Evolutionary conservation across 2,888 invertebrate genomes (phyloP).

Genomic region (Heteromyza rotundicornis): DNA sequence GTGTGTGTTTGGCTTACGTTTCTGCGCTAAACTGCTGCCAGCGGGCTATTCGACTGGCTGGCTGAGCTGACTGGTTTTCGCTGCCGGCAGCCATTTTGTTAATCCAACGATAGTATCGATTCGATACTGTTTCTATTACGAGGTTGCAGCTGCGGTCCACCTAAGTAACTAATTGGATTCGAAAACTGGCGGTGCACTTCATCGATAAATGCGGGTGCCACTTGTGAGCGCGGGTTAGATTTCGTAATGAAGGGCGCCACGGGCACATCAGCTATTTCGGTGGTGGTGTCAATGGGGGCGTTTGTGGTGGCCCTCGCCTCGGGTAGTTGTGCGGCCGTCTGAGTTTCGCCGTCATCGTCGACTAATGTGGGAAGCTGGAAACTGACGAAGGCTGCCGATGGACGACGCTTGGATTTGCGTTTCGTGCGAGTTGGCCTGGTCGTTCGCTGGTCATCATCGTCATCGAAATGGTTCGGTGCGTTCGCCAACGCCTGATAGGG

Average conservation of each 20-base stretch:
- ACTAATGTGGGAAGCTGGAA: slow-evolving; percentile 9
- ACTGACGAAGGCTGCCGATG: neutral
- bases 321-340: too few species aligned
- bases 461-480: neutral
- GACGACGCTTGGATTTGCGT: neutral
- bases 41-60: too few species aligned
- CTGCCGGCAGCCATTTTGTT: too few species aligned
- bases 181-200: slow-evolving; percentile 64
- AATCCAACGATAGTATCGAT: slow-evolving; percentile 74
- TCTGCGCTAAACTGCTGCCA: too few species aligned
- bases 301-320: neutral
- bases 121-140: slow-evolving; percentile 69
- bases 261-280: slow-evolving; percentile 38
- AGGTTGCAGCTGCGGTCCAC: slow-evolving; percentile 67
- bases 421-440: neutral
- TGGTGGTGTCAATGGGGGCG: slow-evolving; percentile 13
- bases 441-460: too few species aligned
- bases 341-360: slow-evolving; percentile 1
- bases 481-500: slow-evolving; percentile 5
- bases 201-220: slow-evolving; percentile 66
- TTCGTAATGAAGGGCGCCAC: slow-evolving; percentile 43
- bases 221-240: slow-evolving; percentile 27
- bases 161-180: slow-evolving; percentile 75
- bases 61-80: too few species aligned
- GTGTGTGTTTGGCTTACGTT: too few species aligned